These are phyloP conservation scores for Galerucella nymphaeae DNA, from an alignment of 2,888 invertebrate species.

Conservation along the genomic window DNA sequence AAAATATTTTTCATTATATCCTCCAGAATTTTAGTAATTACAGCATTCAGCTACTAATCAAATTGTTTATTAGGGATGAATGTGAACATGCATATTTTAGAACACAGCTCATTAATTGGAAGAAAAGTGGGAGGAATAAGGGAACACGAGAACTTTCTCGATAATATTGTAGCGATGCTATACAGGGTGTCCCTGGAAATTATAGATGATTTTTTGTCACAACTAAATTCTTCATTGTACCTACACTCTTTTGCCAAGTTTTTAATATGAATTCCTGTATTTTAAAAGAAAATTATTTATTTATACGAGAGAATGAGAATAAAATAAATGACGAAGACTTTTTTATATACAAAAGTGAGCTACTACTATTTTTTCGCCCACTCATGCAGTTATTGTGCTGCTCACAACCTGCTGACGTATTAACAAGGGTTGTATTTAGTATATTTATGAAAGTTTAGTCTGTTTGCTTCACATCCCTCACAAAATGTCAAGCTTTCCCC, in stretches of 20 bases:
- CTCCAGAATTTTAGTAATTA: constrained; percentile 15
- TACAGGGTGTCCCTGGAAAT: too few relatives aligned
- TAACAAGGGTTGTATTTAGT: constrained; percentile 39
- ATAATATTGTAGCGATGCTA: neutral
- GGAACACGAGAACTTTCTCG: neutral
- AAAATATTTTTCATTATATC: constrained; percentile 21
- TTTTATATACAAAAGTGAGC: neutral
- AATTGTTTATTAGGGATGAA: constrained; percentile 9
- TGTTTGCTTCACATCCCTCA: constrained; percentile 50
- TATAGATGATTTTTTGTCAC: too few relatives aligned
- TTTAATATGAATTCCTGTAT: too few relatives aligned
- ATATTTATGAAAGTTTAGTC: constrained; percentile 35
- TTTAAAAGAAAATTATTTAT: neutral
- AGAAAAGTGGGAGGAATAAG: neutral
- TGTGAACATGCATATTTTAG: constrained; percentile 3
- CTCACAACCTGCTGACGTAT: constrained; percentile 38
- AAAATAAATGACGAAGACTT: neutral
- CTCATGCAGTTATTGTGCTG: constrained; percentile 15
- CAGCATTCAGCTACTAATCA: constrained; percentile 11
- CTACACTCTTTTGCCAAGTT: too few relatives aligned
- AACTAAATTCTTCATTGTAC: too few relatives aligned
- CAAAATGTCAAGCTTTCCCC: constrained; percentile 57
- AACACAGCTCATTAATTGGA: constrained; percentile 3
- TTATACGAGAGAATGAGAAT: neutral
- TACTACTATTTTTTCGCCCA: constrained; percentile 19